Evolutionary conservation across 2,113 vertebrate species (phyloP).

Genomic region (Hydropotes inermis): DNA sequence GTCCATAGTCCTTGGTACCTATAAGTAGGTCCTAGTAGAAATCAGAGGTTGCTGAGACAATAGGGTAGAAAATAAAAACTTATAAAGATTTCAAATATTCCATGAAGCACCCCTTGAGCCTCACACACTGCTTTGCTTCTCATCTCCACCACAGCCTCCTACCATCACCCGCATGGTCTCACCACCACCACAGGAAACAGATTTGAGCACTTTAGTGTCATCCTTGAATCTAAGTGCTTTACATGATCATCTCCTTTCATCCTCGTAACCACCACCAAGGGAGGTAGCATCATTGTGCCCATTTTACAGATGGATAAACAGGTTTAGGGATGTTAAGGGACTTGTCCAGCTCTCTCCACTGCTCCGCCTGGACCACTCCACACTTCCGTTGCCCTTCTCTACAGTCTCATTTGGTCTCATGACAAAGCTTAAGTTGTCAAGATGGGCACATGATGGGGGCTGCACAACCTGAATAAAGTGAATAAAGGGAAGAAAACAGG

Average conservation of each 20-base stretch:
- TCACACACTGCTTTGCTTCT: background rate
- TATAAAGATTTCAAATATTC: background rate
- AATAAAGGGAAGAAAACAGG: background rate
- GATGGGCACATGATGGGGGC: background rate
- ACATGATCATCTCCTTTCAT: background rate
- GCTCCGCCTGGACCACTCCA: background rate
- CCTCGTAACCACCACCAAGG: background rate
- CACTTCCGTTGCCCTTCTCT: rapidly evolving
- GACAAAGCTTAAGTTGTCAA: background rate
- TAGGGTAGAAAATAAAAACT: background rate
- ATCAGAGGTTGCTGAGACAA: background rate
- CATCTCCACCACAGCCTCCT: background rate
- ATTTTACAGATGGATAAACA: background rate
- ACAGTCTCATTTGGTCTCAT: too few relatives aligned
- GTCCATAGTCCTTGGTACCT: background rate
- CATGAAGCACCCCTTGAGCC: background rate
- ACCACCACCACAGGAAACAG: too few relatives aligned
- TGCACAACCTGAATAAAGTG: background rate
- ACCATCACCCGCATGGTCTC: background rate
- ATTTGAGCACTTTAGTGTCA: background rate
- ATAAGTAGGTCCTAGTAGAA: background rate
- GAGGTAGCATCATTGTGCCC: background rate
- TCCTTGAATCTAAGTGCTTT: background rate
- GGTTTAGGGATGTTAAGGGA: background rate
- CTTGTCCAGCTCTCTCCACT: background rate